These are phyloP conservation scores for Apis florea DNA, from an alignment of 1,140 invertebrate genomes.

Conservation along the genomic window DNA sequence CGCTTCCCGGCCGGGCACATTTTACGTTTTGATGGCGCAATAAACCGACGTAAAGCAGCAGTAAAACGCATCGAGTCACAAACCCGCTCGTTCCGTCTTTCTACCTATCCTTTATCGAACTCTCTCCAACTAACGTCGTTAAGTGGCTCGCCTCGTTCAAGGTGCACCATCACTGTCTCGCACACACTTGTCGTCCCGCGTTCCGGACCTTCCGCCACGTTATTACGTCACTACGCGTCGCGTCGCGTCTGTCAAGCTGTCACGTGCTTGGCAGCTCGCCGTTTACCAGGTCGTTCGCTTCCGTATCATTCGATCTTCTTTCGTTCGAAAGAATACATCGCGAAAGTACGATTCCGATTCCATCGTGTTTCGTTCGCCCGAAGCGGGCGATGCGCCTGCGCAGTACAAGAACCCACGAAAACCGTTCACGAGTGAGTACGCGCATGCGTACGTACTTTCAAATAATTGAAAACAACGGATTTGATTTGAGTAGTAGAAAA, in stretches of 20 bases:
- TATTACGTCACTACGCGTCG: constrained; percentile 55
- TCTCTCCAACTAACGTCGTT: constrained; percentile 54
- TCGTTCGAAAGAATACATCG: background rate
- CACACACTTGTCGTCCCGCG: constrained; percentile 51
- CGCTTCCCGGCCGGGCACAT: constrained; percentile 74
- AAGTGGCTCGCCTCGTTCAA: constrained; percentile 70
- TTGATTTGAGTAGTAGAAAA: background rate
- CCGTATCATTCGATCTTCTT: background rate
- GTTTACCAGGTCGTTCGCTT: constrained; percentile 13
- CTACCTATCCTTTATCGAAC: background rate
- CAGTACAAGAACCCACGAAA: background rate
- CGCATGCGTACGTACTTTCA: background rate
- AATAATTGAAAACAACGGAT: background rate
- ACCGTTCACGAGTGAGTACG: background rate
- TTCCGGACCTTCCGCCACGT: constrained; percentile 65
- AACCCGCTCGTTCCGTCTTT: constrained; percentile 68
- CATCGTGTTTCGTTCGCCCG: background rate
- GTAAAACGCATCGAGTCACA: constrained; percentile 81
- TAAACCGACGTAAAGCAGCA: constrained; percentile 80
- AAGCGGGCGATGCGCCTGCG: background rate
- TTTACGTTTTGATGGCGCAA: constrained; percentile 81
- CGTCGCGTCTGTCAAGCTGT: constrained; percentile 56
- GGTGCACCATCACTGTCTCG: constrained; percentile 63
- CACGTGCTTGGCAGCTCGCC: constrained; percentile 48
- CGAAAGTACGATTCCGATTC: background rate